Evolutionary conservation across 2,888 invertebrate species (phyloP).

Genomic region (Ligdia adustata): DNA sequence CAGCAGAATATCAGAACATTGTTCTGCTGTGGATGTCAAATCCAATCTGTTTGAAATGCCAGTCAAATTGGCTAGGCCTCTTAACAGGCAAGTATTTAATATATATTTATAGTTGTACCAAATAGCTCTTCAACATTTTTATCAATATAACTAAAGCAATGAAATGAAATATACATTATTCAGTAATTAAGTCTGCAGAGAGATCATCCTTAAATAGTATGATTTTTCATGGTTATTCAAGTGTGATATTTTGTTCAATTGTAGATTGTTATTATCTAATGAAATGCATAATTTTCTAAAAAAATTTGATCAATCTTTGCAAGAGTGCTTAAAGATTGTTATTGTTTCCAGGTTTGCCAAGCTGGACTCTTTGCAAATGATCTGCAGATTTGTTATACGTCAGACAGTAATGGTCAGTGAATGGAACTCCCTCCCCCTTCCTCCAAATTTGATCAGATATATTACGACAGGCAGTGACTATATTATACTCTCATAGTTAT

Average conservation of each 20-base stretch:
- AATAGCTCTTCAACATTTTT: no score
- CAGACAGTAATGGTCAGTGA: slow-evolving; percentile 87
- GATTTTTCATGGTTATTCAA: no score
- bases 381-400: slow-evolving; percentile 89
- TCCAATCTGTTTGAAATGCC: slow-evolving; percentile 78
- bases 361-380: slow-evolving; percentile 87
- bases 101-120: no score
- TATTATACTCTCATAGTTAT: slow-evolving; percentile 65
- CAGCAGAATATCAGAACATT: slow-evolving; percentile 77
- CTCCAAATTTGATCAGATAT: slow-evolving; percentile 76
- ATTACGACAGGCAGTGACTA: slow-evolving; percentile 78
- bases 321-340: background rate
- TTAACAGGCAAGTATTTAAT: slow-evolving; percentile 64
- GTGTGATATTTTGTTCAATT: no score
- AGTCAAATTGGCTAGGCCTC: slow-evolving; percentile 75
- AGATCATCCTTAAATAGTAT: no score
- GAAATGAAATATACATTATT: no score
- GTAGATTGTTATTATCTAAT: no score
- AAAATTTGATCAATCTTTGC: no score
- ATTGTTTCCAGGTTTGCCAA: slow-evolving; percentile 86
- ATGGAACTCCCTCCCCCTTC: slow-evolving; percentile 87
- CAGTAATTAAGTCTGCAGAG: no score
- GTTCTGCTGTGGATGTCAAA: slow-evolving; percentile 76
- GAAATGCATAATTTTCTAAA: no score
- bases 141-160: no score